These are phyloP conservation scores for Phalacrocorax aristotelis DNA, from an alignment of 2,113 vertebrate species.

Conservation along the genomic window DNA sequence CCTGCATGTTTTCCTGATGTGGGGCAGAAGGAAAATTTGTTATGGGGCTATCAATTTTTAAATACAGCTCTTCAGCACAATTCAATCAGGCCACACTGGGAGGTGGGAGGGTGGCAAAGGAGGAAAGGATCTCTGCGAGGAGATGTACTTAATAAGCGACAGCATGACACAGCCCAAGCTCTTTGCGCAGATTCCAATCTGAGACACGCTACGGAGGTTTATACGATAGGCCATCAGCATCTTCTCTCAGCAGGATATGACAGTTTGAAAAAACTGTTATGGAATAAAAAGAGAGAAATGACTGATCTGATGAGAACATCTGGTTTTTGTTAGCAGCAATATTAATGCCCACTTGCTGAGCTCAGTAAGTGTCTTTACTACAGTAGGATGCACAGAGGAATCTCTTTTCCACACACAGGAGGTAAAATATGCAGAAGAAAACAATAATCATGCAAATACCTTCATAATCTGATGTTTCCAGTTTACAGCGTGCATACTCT, in stretches of 20 bases:
- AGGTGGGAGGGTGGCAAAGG: background rate
- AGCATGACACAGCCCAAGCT: background rate
- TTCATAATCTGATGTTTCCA: background rate
- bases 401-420: background rate
- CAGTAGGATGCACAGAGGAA: background rate
- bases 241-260: conserved; percentile 32
- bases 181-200: background rate
- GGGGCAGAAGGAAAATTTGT: background rate
- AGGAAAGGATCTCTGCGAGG: background rate
- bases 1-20: background rate
- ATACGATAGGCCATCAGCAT: conserved; percentile 8
- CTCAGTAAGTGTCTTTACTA: background rate
- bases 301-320: conserved; percentile 61
- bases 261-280: conserved; percentile 42
- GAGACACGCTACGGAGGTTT: conserved; percentile 1
- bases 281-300: conserved; percentile 45
- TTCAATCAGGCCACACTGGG: background rate
- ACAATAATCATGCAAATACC: background rate
- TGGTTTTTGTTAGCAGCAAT: conserved; percentile 53
- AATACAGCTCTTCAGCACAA: background rate
- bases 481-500: background rate
- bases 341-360: conserved; percentile 16
- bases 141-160: background rate
- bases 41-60: conserved; percentile 5
- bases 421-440: background rate